A percentile compares a stretch with the other conserved stretches of the same genome.
Evolutionary conservation across 2,797 vertebrate genomes (phyloP).

Genomic region (Gallirallus australis): DNA sequence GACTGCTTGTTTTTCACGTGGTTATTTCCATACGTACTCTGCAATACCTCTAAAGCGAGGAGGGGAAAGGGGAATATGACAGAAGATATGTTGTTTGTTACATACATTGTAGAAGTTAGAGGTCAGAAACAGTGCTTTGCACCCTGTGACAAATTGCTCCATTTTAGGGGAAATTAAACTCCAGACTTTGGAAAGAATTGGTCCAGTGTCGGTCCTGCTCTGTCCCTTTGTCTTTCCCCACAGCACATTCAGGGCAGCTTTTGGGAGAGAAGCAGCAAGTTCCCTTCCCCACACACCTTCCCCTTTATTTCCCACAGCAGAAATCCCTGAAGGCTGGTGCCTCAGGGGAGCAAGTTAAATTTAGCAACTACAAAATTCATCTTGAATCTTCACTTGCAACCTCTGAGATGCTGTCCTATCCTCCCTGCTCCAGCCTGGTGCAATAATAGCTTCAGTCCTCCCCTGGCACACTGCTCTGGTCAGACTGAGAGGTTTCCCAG

Average conservation of each 20-base stretch:
- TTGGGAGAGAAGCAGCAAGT: background rate
- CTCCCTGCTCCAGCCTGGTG: background rate
- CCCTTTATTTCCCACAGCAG: constrained; percentile 2
- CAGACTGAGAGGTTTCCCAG: background rate
- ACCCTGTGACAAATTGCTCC: constrained; percentile 61
- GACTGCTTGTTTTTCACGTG: constrained; percentile 7
- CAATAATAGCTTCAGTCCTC: background rate
- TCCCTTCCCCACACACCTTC: background rate
- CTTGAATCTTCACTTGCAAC: background rate
- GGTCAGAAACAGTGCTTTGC: constrained; percentile 39
- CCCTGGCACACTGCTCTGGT: background rate
- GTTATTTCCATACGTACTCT: background rate
- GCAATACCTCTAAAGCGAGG: background rate
- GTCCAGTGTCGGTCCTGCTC: background rate
- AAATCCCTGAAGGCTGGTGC: constrained; percentile 5
- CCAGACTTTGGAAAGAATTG: constrained; percentile 26
- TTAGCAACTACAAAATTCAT: constrained; percentile 25
- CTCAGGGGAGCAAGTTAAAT: constrained; percentile 41
- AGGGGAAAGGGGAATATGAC: background rate
- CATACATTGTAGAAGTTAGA: constrained; percentile 24
- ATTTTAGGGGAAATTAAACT: constrained; percentile 55
- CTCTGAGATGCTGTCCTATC: background rate
- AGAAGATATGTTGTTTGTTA: background rate
- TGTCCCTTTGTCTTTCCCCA: background rate
- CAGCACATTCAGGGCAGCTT: background rate